Evolutionary conservation across 2,797 vertebrate species (phyloP), one percentile per base, ranked within the genome.

Genomic region (Hoplostethus atlanticus): DNA sequence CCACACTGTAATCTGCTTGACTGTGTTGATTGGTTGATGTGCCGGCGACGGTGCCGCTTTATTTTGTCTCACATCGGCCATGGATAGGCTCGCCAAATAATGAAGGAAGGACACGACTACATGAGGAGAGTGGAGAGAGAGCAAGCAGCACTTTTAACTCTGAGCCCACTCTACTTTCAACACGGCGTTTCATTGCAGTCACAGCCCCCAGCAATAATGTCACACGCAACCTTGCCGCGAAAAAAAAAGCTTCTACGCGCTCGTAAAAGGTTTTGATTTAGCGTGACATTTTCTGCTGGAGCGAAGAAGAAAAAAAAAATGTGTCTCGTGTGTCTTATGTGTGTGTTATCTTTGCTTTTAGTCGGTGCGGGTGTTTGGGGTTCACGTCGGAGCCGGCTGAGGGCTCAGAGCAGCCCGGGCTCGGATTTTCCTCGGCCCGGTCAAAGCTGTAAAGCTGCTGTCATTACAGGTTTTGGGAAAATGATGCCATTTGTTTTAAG

Each of bases 401-500:
- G 21, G 21, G 21, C 21, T 21, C 21, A 21, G 21, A 21, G 21
- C 21, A 21, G 21, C 21, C 31, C 30, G 28, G 46, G 54, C 70
- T 61, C 48, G 66, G 77, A 51, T 79, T 38, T 65, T 1, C 21
- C 53, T 68, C 48, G 68, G 54, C 6, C 28, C 28, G 9, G n/a
- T 67, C 76, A 34, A 25, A 38, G 56, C 61, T 15, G 16, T 25
- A 59, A 77, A 79, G 79, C 61, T 13, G 56, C 72, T 47, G 75
- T 68, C 68, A 60, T 79, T 63, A 70, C 51, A 66, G 51, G 52
- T 78, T 84, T 21, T 21, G 21, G 58, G 53, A 1, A 78, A 83
- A 83, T 38, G 16, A 79, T 58, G 76, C 52, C 9, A 63, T 85
- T 87, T 76, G 81, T 88, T 91, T 76, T 21, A 63, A 77, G 50